These are phyloP conservation scores for Condylostylus longicornis DNA, from an alignment of 1,140 invertebrate genomes.

Conservation along the genomic window DNA sequence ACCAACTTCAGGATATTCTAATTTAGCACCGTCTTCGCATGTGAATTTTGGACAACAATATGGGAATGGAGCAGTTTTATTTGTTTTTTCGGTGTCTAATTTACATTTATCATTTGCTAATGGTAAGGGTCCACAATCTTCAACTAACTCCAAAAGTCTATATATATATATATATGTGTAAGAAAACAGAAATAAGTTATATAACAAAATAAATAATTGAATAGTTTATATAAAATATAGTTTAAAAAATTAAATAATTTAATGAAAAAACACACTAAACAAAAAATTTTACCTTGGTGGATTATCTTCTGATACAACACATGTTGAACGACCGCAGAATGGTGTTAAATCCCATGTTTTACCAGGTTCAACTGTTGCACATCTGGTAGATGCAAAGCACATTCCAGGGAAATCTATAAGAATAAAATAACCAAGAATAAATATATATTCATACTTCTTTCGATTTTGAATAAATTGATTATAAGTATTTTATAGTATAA, in stretches of 20 bases:
- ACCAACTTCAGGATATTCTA: slow-evolving; percentile 71
- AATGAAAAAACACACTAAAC: neutral
- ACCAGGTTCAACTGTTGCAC: slow-evolving; percentile 66
- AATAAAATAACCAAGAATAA: neutral
- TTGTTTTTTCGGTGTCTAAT: slow-evolving; percentile 65
- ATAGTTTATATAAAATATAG: neutral
- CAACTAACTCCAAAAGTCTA: slow-evolving; percentile 64
- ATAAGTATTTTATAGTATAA: neutral
- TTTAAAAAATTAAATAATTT: neutral
- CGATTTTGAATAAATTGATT: no score
- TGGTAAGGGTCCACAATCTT: slow-evolving; percentile 74
- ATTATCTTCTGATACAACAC: slow-evolving; percentile 57
- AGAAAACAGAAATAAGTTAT: slow-evolving; percentile 1
- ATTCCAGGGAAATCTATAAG: slow-evolving; percentile 71
- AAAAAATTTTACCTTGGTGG: slow-evolving; percentile 33
- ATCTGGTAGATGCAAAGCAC: slow-evolving; percentile 79
- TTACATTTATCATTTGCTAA: slow-evolving; percentile 76
- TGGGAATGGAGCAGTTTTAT: slow-evolving; percentile 74
- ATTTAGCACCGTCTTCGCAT: slow-evolving; percentile 64
- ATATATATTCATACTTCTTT: no score
- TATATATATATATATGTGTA: no score
- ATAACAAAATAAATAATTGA: neutral
- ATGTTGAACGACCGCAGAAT: slow-evolving; percentile 76
- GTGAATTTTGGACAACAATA: slow-evolving; percentile 70
- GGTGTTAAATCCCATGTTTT: slow-evolving; percentile 70